Conservation (phyloP, 1,140 invertebrate genomes). For the Drosophila pseudoananassae region DNA sequence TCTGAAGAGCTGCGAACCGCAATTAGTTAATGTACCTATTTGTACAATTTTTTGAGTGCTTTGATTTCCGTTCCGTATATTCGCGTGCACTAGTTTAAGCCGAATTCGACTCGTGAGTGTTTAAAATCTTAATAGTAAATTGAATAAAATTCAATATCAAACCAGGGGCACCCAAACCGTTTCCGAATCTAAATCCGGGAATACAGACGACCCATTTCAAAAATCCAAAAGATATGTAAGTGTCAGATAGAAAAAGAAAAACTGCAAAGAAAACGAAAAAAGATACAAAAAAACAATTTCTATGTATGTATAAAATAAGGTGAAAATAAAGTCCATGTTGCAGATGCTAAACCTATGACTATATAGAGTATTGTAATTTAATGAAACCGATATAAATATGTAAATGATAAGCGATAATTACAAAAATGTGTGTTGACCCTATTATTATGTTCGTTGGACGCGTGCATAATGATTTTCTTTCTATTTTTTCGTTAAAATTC, state of each 20-base stretch:
- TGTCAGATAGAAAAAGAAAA: constrained; percentile 7
- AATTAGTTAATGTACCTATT: background rate
- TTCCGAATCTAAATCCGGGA: no score
- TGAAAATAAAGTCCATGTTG: constrained; percentile 70
- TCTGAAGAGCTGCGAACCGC: constrained; percentile 3
- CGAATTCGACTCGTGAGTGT: constrained; percentile 10
- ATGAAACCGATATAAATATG: constrained; percentile 53
- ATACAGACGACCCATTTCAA: no score
- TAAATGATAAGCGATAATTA: constrained; percentile 63
- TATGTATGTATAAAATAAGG: constrained; percentile 55
- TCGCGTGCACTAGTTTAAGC: constrained; percentile 41
- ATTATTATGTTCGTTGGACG: constrained; percentile 24
- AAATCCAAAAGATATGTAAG: constrained; percentile 1
- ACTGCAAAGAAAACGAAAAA: background rate
- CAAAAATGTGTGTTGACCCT: constrained; percentile 61
- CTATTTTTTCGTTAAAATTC: background rate
- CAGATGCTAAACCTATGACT: constrained; percentile 61
- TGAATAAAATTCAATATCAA: constrained; percentile 63
- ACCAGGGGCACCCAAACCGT: constrained; percentile 6
- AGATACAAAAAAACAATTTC: constrained; percentile 33
- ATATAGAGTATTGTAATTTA: constrained; percentile 57
- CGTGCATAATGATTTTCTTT: no score
- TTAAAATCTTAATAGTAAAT: constrained; percentile 59
- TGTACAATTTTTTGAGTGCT: constrained; percentile 6
- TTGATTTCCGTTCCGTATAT: constrained; percentile 20